These are phyloP conservation scores for Melieria crassipennis DNA, from an alignment of 2,888 invertebrate genomes.

Conservation along the genomic window DNA sequence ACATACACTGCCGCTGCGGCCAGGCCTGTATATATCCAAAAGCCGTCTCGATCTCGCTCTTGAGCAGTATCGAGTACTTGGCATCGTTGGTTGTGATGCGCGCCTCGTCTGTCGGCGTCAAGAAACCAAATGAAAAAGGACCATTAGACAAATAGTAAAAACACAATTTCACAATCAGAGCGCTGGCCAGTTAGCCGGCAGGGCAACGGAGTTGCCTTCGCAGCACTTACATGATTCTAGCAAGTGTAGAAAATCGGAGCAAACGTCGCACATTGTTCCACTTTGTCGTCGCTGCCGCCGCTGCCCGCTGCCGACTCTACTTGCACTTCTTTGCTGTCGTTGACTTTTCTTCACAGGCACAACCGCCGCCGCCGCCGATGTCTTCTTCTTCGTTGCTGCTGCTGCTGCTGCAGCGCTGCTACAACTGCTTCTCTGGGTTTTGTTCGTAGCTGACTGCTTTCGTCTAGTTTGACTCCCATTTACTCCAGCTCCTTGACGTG, in stretches of 20 bases:
- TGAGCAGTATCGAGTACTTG: slow-evolving; percentile 78
- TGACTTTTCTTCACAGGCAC: slow-evolving; percentile 34
- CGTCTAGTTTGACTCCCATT: slow-evolving; percentile 29
- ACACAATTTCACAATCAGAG: neutral
- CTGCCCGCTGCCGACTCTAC: slow-evolving; percentile 25
- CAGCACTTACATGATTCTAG: slow-evolving; percentile 80
- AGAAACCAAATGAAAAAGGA: too few species aligned
- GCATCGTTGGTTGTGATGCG: slow-evolving; percentile 81
- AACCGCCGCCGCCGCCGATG: slow-evolving; percentile 31
- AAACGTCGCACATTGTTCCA: slow-evolving; percentile 88
- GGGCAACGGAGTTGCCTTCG: neutral
- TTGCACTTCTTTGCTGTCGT: slow-evolving; percentile 25
- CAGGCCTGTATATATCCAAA: slow-evolving; percentile 88
- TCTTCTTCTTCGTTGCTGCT: slow-evolving; percentile 38
- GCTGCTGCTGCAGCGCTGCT: slow-evolving; percentile 29
- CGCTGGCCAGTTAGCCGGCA: neutral
- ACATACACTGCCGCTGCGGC: slow-evolving; percentile 95
- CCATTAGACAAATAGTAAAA: neutral
- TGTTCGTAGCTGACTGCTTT: slow-evolving; percentile 20
- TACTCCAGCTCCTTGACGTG: slow-evolving; percentile 14
- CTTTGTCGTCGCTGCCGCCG: slow-evolving; percentile 25
- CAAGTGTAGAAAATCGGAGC: slow-evolving; percentile 92
- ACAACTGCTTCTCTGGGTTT: slow-evolving; percentile 8
- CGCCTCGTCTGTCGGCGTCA: slow-evolving; percentile 74
- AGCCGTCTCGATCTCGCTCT: slow-evolving; percentile 84